These are phyloP conservation scores for Brachionichthys hirsutus DNA, from an alignment of 2,113 vertebrate species.

Conservation along the genomic window DNA sequence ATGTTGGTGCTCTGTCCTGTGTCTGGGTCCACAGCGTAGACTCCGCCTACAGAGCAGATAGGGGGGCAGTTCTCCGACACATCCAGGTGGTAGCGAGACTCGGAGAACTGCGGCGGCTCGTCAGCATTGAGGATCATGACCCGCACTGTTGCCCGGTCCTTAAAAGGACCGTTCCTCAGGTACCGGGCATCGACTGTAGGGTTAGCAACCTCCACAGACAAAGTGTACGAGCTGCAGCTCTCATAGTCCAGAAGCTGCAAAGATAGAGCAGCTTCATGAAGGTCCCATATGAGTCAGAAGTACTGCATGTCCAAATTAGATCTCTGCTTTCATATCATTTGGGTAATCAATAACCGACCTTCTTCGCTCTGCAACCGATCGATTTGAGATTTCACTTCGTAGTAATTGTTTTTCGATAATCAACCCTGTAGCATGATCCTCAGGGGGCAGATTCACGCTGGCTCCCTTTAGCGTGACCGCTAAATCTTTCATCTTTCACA, in stretches of 20 bases:
- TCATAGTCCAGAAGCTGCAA: slow-evolving; percentile 86
- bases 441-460: slow-evolving; percentile 20
- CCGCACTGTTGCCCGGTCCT: slow-evolving; percentile 83
- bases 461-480: slow-evolving; percentile 23
- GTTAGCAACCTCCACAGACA: slow-evolving; percentile 87
- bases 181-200: slow-evolving; percentile 83
- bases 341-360: slow-evolving; percentile 1
- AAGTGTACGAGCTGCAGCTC: slow-evolving; percentile 80
- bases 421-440: slow-evolving; percentile 6
- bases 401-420: slow-evolving; percentile 34
- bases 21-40: slow-evolving; percentile 84
- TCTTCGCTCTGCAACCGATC: slow-evolving; percentile 2
- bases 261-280: slow-evolving; percentile 8
- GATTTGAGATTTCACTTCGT: slow-evolving; percentile 28
- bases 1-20: slow-evolving; percentile 82
- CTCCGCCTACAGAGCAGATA: slow-evolving; percentile 76
- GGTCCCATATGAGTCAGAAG: too few species aligned
- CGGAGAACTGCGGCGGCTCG: slow-evolving; percentile 85
- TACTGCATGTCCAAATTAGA: too few species aligned
- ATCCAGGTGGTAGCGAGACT: slow-evolving; percentile 79
- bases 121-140: slow-evolving; percentile 86
- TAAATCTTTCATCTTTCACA: slow-evolving; percentile 12
- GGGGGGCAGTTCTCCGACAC: slow-evolving; percentile 85
- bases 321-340: slow-evolving; percentile 4
- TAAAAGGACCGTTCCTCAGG: slow-evolving; percentile 84